Conservation (phyloP, 2,113 vertebrate species). For the Anas platyrhynchos region DNA sequence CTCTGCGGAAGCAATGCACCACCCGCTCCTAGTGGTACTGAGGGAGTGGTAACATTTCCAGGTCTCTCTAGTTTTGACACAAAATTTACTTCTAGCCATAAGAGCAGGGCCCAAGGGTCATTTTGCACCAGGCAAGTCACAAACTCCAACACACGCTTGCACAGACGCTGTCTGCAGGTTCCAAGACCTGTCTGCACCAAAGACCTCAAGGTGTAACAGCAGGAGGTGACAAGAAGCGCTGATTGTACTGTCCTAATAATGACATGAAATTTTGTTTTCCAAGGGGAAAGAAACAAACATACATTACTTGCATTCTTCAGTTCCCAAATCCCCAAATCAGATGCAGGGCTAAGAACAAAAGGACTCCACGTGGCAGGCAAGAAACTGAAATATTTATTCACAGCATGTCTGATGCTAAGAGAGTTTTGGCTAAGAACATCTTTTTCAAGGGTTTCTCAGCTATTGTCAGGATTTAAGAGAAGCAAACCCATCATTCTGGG, state of each 20-base stretch:
- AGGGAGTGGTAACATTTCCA: neutral
- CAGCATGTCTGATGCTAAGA: neutral
- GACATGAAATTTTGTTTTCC: neutral
- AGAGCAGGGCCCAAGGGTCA: neutral
- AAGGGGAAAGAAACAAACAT: neutral
- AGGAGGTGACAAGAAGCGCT: neutral
- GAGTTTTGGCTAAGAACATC: slow-evolving; percentile 10
- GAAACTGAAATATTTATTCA: slow-evolving; percentile 33
- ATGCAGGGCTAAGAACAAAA: slow-evolving; percentile 28
- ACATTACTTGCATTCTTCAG: neutral
- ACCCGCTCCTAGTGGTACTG: neutral
- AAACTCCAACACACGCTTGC: neutral
- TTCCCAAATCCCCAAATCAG: neutral
- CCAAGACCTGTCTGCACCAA: neutral
- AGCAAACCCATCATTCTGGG: slow-evolving; percentile 19
- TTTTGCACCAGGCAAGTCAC: neutral
- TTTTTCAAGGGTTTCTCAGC: slow-evolving; percentile 42
- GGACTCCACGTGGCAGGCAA: neutral
- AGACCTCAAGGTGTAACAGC: neutral
- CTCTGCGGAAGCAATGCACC: neutral
- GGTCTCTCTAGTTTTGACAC: neutral
- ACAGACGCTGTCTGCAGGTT: neutral
- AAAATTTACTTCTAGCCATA: neutral
- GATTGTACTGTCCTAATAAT: neutral
- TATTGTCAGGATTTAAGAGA: slow-evolving; percentile 36